These are phyloP conservation scores for Meghimatium bilineatum DNA, from an alignment of 2,888 invertebrate genomes.

Conservation along the genomic window DNA sequence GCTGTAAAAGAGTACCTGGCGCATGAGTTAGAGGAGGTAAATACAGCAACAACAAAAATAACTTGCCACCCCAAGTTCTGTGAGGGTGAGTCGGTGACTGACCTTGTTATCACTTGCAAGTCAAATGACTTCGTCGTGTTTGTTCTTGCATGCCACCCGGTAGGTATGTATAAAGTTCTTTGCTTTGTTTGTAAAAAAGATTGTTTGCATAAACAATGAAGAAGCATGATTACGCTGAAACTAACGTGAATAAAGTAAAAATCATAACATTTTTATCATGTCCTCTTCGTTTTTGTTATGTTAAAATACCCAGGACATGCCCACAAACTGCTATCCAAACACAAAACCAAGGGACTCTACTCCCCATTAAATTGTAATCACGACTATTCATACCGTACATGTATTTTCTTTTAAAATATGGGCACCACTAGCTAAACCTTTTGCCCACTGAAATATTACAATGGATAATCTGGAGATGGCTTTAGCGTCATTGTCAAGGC, in stretches of 20 bases:
- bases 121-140: neutral
- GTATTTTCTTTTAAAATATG: neutral
- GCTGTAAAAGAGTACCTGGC: neutral
- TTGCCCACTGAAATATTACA: no score
- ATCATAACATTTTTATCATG: neutral
- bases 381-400: neutral
- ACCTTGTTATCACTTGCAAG: constrained; percentile 2
- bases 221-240: constrained; percentile 4
- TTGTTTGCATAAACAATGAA: neutral
- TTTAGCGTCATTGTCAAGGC: no score
- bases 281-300: neutral
- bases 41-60: neutral
- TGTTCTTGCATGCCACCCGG: neutral
- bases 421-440: no score
- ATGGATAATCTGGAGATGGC: no score
- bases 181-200: neutral
- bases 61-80: neutral
- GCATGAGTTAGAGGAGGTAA: neutral
- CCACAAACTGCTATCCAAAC: neutral
- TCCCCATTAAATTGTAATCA: neutral
- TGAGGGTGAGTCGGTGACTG: neutral
- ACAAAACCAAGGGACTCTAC: neutral
- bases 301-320: neutral
- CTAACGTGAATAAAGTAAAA: neutral
- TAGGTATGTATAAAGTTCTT: neutral